Evolutionary conservation across 2,888 invertebrate genomes (phyloP), one percentile per base, ranked within the genome.

Genomic region (Tinea trinotella): DNA sequence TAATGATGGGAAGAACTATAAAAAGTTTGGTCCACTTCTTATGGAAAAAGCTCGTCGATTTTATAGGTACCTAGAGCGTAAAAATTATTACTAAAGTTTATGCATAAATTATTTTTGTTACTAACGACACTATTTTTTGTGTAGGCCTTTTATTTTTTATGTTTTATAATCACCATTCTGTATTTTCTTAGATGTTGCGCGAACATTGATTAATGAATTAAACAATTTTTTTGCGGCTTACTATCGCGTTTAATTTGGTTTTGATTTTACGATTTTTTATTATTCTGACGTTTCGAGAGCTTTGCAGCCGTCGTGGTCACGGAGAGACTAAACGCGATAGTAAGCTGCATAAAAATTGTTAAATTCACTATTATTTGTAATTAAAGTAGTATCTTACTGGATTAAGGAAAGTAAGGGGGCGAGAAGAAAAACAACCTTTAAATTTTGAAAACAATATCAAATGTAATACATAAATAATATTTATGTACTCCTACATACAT

Each of bases 361-460:
- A n/a, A n/a, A n/a, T n/a, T n/a, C n/a, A n/a, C n/a, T n/a, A n/a
- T n/a, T n/a, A n/a, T n/a, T n/a, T n/a, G n/a, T n/a, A n/a, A n/a
- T n/a, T n/a, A n/a, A n/a, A n/a, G n/a, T n/a, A n/a, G n/a, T n/a
- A n/a, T n/a, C n/a, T n/a, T n/a, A n/a, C n/a, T n/a, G n/a, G n/a
- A 12, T 48, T 4, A 15, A 10, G 15, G 19, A 17, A 53, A 34
- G 40, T 40, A 7, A 12, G n/a, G 4, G 7, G 40, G 36, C 2
- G 12, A 24, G 4, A 71, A 79, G 72, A 75, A 66, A 85, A 78
- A 83, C 78, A 70, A 68, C 66, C 59, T 66, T 70, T 68, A 71
- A 80, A 83, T 84, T 84, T 83, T 82, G 81, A 84, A 85, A 85
- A 85, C 85, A 85, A 85, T 85, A 84, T 84, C 84, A 85, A 85